phyloP scores from a whole-genome alignment of 2,888 invertebrate species.

The Pachliopta kotzebuea region DNA sequence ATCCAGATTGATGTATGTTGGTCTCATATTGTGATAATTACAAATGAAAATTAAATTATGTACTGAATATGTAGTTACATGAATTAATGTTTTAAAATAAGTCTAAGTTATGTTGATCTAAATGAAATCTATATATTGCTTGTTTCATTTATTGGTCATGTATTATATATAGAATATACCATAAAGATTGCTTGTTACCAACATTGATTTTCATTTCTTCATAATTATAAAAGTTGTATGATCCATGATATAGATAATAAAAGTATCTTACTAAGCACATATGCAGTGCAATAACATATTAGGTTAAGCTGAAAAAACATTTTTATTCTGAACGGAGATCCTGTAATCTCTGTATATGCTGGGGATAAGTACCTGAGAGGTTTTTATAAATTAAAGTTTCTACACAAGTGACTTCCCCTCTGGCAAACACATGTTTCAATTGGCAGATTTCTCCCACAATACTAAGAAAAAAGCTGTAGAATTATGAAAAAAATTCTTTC shows the following conservation, averaged over 20 bases:
- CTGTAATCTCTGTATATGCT: too few relatives aligned
- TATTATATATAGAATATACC: constrained; percentile 7
- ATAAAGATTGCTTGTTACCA: constrained; percentile 24
- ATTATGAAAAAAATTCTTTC: too few relatives aligned
- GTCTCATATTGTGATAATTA: constrained; percentile 70
- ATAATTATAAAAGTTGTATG: neutral
- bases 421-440: too few relatives aligned
- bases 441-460: too few relatives aligned
- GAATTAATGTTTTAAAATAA: neutral
- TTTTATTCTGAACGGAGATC: too few relatives aligned
- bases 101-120: constrained; percentile 2
- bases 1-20: constrained; percentile 36
- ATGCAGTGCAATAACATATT: too few relatives aligned
- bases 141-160: constrained; percentile 1
- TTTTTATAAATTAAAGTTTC: too few relatives aligned
- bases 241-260: neutral
- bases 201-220: constrained; percentile 2
- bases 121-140: neutral
- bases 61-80: constrained; percentile 1
- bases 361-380: too few relatives aligned
- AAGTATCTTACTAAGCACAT: neutral
- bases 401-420: too few relatives aligned
- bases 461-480: too few relatives aligned
- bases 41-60: constrained; percentile 15
- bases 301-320: too few relatives aligned